phyloP scores from a whole-genome alignment of 2,797 vertebrate genomes.

The Telmatherina bonti region DNA sequence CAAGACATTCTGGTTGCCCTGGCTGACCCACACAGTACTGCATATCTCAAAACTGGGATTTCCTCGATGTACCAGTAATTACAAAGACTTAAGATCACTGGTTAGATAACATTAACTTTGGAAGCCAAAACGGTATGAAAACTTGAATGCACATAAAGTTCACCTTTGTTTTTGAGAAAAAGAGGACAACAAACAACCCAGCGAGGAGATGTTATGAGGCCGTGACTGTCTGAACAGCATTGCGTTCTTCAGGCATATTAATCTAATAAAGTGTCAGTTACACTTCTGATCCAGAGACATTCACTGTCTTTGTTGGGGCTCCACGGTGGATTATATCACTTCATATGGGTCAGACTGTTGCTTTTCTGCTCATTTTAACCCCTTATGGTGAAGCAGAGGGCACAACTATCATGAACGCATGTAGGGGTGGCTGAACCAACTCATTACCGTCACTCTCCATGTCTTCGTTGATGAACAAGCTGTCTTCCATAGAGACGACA shows the following conservation, averaged over 20 bases:
- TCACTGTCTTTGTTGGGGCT: not conserved
- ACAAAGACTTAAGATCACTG: not conserved
- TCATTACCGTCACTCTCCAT: conserved; percentile 90
- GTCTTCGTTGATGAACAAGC: conserved; percentile 85
- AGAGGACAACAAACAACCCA: not conserved
- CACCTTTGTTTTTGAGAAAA: conserved; percentile 2
- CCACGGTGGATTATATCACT: not conserved
- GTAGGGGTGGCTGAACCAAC: too few relatives aligned
- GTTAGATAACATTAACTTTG: not conserved
- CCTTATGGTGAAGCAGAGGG: not conserved
- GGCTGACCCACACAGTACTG: not conserved
- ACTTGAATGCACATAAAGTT: not conserved
- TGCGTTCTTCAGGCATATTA: not conserved
- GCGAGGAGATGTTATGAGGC: not conserved
- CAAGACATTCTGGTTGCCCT: too few relatives aligned
- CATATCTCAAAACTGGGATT: not conserved
- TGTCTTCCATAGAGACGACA: conserved; percentile 82
- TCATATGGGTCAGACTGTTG: not conserved
- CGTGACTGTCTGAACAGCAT: not conserved
- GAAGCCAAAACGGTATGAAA: not conserved
- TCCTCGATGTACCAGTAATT: not conserved
- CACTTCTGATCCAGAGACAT: not conserved
- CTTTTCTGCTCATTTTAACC: not conserved
- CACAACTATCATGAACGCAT: not conserved
- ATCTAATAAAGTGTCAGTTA: not conserved